Conservation (phyloP, 2,888 invertebrate species). For the Drosophila barbarae region DNA sequence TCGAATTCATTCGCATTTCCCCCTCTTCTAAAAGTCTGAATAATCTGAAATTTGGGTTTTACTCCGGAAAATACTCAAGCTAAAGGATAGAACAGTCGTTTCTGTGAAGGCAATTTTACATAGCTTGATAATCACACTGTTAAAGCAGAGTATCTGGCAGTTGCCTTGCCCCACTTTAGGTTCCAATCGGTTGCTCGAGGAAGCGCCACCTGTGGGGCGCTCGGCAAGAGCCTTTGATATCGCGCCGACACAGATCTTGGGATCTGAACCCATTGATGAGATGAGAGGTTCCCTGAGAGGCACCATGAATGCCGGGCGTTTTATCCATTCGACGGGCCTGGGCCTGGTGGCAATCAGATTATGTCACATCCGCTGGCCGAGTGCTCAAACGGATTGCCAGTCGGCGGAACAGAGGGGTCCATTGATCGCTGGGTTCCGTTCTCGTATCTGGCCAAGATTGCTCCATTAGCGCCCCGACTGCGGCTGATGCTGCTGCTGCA, state of each 20-base stretch:
- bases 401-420: conserved; percentile 28
- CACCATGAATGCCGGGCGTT: conserved; percentile 64
- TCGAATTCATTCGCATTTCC: not conserved
- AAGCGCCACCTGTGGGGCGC: conserved; percentile 69
- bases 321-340: conserved; percentile 49
- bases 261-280: conserved; percentile 26
- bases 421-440: conserved; percentile 34
- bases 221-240: conserved; percentile 57
- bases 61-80: not conserved
- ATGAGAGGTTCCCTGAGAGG: conserved; percentile 20
- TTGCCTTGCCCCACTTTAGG: conserved; percentile 21
- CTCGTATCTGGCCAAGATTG: conserved; percentile 44
- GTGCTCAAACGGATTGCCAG: conserved; percentile 36
- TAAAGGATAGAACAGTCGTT: too few relatives aligned
- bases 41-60: not conserved
- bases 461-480: conserved; percentile 60
- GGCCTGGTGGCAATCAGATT: conserved; percentile 50
- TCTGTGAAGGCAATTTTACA: accelerated
- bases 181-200: conserved; percentile 29
- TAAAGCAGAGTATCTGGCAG: conserved; percentile 13
- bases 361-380: conserved; percentile 67
- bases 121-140: not conserved
- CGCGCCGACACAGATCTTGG: conserved; percentile 65
- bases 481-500: conserved; percentile 17
- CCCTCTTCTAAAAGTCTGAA: too few relatives aligned